Evolutionary conservation across 2,888 invertebrate genomes (phyloP).

Genomic region (Philereme transversata): DNA sequence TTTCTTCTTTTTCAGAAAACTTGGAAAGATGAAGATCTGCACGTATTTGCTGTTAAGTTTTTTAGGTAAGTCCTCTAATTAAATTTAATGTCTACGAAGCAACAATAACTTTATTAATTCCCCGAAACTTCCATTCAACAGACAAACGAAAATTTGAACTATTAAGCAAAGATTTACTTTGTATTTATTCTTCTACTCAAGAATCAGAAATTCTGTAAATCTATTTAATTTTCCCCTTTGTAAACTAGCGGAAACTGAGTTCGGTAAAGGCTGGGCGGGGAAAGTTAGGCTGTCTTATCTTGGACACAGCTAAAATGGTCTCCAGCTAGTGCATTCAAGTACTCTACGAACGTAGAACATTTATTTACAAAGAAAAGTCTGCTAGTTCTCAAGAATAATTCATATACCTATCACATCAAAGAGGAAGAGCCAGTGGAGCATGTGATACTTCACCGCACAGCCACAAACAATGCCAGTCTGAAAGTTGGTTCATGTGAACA

Average conservation of each 20-base stretch:
- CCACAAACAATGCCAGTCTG: too few relatives aligned
- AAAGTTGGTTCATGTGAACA: too few relatives aligned
- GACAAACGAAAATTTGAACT: constrained; percentile 28
- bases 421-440: too few relatives aligned
- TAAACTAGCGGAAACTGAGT: constrained; percentile 32
- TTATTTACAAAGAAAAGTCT: too few relatives aligned
- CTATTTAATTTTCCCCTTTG: constrained; percentile 36
- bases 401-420: too few relatives aligned
- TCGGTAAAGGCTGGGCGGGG: constrained; percentile 19
- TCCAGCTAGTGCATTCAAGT: constrained; percentile 6
- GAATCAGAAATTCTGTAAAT: constrained; percentile 34
- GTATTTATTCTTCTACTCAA: constrained; percentile 21
- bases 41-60: constrained; percentile 78
- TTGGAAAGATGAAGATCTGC: constrained; percentile 76
- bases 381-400: too few relatives aligned
- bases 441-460: too few relatives aligned
- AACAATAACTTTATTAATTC: constrained; percentile 11
- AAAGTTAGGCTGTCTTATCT: constrained; percentile 30
- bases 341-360: background rate
- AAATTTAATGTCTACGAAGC: constrained; percentile 1
- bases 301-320: constrained; percentile 8
- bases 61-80: constrained; percentile 68
- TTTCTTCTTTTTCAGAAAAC: constrained; percentile 68
- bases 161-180: constrained; percentile 24
- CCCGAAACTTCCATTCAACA: constrained; percentile 18